A percentile compares a stretch with the other conserved stretches of the same genome.
phyloP scores from a whole-genome alignment of 2,113 vertebrate species.

The Procavia capensis region DNA sequence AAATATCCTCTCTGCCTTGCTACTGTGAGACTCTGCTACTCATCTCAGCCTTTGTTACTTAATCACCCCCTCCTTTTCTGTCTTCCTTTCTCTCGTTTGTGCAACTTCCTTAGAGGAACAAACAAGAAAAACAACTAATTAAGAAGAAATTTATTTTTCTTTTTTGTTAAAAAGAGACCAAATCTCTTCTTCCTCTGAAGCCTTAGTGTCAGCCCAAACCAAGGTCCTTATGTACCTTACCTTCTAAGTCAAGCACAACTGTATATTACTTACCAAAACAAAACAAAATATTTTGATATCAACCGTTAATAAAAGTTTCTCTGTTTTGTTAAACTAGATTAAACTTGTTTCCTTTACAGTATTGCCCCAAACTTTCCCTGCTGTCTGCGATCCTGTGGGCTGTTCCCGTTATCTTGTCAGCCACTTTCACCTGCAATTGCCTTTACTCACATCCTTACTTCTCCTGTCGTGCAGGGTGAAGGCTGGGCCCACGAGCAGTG shows the following conservation, averaged over 20 bases:
- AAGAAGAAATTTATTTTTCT: background rate
- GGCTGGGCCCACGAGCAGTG: background rate
- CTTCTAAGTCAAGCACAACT: background rate
- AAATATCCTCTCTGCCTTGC: background rate
- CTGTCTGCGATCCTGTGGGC: too few relatives aligned
- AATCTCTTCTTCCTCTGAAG: background rate
- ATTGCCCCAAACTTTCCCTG: too few relatives aligned
- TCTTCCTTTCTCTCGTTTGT: background rate
- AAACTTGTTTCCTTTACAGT: too few relatives aligned
- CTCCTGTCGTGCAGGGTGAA: too few relatives aligned
- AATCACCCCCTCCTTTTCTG: background rate
- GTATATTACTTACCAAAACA: background rate
- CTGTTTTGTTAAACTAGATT: too few relatives aligned
- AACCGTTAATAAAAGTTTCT: too few relatives aligned
- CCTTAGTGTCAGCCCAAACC: background rate
- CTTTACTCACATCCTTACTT: too few relatives aligned
- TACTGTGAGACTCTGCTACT: background rate
- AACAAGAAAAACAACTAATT: background rate
- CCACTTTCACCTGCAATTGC: too few relatives aligned
- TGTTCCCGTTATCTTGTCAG: too few relatives aligned
- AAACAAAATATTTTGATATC: background rate
- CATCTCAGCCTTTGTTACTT: background rate
- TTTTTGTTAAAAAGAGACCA: background rate
- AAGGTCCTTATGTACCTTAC: background rate
- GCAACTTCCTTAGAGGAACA: background rate